Base-by-base conservation (phyloP, 2,888 invertebrate species). In the Ctenicera cuprea region DNA sequence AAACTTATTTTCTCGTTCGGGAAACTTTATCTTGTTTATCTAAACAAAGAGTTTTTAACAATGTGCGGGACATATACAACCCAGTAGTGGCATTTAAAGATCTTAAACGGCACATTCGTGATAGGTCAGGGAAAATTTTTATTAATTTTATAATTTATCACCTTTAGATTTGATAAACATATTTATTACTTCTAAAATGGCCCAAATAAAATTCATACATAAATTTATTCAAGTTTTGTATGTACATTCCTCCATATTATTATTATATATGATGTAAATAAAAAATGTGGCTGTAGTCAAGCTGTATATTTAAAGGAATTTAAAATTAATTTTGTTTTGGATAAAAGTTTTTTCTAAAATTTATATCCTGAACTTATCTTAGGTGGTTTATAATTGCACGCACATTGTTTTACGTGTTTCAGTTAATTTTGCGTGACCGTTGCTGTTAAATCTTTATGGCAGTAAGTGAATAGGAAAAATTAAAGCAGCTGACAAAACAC, bases 361-460 rank as follows among this genome's bases (percentile, higher is more conserved):
- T 50, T 50, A 18, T 50, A 50, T 22, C n/a, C 20, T 9, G 3
- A 30, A 30, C 54, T 54, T 54, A 54, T 54, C 54, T 30, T 1
- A 20, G 5, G 30, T 33, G 18, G 3, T 8, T 20, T 30, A 33
- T 54, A 54, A 54, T 54, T 54, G 22, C 54, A 54, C 54, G 54
- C 54, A 54, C 30, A 9, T 54, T 54, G 26, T 54, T 54, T 54
- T n/a, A 22, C 54, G 54, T 54, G 54, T 54, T 54, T 26, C 18
- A 11, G 30, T 33, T 52, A 52, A 52, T 54, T 54, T 54, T 22
- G 54, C 54, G 54, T 54, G 54, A 54, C 54, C 54, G 14, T 7
- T 54, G 14, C 54, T 30, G 30, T 54, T 30, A 33, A 54, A 22
- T 54, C 20, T 54, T 33, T 20, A 11, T 11, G 20, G 20, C 9